Evolutionary conservation across 2,113 vertebrate species (phyloP).

Genomic region (Oxyura jamaicensis): DNA sequence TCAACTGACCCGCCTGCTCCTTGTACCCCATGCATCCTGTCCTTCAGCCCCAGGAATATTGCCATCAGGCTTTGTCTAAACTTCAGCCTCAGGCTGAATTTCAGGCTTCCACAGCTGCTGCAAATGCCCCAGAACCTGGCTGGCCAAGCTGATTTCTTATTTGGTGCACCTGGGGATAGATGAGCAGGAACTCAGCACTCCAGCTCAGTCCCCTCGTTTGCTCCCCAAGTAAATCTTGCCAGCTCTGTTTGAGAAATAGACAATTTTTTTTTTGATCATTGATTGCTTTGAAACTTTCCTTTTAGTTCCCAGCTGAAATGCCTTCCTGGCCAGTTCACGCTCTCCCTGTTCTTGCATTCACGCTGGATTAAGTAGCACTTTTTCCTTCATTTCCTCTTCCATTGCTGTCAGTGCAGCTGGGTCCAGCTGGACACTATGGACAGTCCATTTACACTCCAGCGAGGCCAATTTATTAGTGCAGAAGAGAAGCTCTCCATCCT

Average conservation of each 20-base stretch:
- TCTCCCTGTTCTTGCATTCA: neutral
- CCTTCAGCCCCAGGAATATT: neutral
- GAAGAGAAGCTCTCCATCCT: neutral
- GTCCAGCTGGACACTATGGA: neutral
- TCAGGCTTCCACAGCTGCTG: neutral
- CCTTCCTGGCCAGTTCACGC: neutral
- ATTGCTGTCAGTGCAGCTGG: neutral
- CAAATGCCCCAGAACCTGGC: neutral
- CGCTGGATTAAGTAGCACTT: neutral
- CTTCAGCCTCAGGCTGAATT: neutral
- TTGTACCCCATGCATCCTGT: neutral
- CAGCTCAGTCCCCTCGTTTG: neutral
- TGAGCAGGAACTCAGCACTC: neutral
- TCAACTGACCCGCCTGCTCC: neutral
- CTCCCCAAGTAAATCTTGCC: rapidly evolving
- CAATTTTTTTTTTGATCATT: neutral
- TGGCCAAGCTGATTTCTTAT: neutral
- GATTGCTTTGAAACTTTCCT: neutral
- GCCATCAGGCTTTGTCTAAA: neutral
- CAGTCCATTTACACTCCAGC: neutral
- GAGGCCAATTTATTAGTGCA: neutral
- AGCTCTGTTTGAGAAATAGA: neutral
- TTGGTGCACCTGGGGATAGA: neutral
- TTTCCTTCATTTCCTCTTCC: neutral
- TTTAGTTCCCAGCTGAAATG: neutral